A percentile compares a stretch with the other conserved stretches of the same genome.
phyloP scores from a whole-genome alignment of 2,797 vertebrate species.

The Acridotheres tristis region DNA sequence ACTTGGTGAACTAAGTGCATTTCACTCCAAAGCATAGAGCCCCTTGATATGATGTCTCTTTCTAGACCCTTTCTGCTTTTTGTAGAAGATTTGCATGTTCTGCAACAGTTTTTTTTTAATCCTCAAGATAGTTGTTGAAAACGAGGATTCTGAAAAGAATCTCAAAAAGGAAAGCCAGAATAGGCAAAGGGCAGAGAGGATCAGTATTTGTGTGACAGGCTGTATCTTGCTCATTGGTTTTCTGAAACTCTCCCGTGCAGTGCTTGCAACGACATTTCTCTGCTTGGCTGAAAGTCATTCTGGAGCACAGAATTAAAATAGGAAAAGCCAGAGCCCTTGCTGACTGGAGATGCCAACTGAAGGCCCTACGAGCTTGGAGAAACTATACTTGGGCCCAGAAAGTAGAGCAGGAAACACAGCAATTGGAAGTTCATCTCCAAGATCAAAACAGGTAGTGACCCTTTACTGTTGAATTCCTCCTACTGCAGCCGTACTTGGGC shows the following conservation, averaged over 20 bases:
- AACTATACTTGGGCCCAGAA: slow-evolving; percentile 80
- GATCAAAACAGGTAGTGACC: slow-evolving; percentile 84
- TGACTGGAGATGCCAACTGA: slow-evolving; percentile 89
- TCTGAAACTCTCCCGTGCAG: slow-evolving; percentile 73
- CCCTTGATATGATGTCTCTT: neutral
- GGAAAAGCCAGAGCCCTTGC: slow-evolving; percentile 87
- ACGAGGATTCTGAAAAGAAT: neutral
- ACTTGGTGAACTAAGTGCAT: neutral
- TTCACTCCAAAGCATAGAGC: neutral
- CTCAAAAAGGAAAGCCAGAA: neutral
- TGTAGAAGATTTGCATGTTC: neutral
- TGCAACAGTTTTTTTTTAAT: neutral
- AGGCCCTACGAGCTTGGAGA: slow-evolving; percentile 86
- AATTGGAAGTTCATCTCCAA: slow-evolving; percentile 81
- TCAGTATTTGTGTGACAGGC: neutral
- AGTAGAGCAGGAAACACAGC: slow-evolving; percentile 76
- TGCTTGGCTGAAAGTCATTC: slow-evolving; percentile 85
- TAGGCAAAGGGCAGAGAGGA: neutral
- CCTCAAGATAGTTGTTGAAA: neutral
- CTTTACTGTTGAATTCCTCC: neutral
- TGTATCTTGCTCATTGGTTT: slow-evolving; percentile 22
- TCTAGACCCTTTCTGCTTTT: neutral
- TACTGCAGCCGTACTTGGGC: neutral
- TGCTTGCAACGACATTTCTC: slow-evolving; percentile 90
- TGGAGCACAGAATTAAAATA: slow-evolving; percentile 83